Evolutionary conservation across 2,888 invertebrate genomes (phyloP), one percentile per base, ranked within the genome.

Genomic region (Andrena fulva): DNA sequence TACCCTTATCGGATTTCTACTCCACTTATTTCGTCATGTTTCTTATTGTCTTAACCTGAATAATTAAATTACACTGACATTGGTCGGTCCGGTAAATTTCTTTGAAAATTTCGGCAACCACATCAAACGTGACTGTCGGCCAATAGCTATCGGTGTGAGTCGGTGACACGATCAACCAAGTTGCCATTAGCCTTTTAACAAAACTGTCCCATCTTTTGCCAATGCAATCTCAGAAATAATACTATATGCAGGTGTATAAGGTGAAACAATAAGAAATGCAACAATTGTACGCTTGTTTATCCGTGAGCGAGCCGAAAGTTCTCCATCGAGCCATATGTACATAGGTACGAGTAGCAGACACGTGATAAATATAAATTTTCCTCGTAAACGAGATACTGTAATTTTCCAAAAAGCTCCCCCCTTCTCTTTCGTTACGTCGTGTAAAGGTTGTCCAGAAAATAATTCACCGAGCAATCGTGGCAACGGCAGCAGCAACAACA

Each of bases 321-420:
- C n/a, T 7, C 1, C 35, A 16, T 42, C 64, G 42, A 35, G 27
- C 60, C 50, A 6, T 6, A 64, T 29, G 60, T 20, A 60, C 29
- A 24, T 42, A 42, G 42, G 16, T 42, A 16, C 16, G 42, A 42
- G 16, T 42, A 4, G 60, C 63, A 10, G 27, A 31, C 74, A 20
- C 69, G 63, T 82, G 75, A 76, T 66, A 68, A 66, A 62, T 77
- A 72, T 74, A 76, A 82, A 88, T 88, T 85, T 81, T 76, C 79
- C 71, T 83, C 77, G 69, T 79, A 89, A 86, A 85, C 89, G 87
- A 86, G 89, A 85, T 85, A 85, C 89, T 90, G 91, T 92, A 92
- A 93, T 92, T 92, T 92, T 91, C 89, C 90, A 93, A 93, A 92
- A 92, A 92, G 92, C 92, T 85, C 89, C 73, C 75, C 82, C 69